phyloP scores from a whole-genome alignment of 2,888 invertebrate genomes.

The Callosobruchus maculatus region DNA sequence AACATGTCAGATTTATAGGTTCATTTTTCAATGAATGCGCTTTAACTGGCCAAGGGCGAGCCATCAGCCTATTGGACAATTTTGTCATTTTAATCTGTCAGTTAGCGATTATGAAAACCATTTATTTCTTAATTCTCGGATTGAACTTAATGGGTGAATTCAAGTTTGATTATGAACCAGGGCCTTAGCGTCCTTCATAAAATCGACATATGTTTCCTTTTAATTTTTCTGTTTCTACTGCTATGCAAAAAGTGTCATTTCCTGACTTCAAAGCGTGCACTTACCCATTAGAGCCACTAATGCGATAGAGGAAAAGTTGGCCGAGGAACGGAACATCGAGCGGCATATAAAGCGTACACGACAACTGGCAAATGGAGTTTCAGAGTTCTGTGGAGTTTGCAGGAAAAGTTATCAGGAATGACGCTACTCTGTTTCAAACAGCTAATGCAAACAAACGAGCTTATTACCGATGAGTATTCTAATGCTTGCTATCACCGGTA shows the following conservation, averaged over 20 bases:
- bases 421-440: background rate
- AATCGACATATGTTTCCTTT: too few relatives aligned
- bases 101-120: too few relatives aligned
- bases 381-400: background rate
- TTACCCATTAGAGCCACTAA: background rate
- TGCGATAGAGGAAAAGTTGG: background rate
- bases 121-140: too few relatives aligned
- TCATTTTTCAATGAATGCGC: too few relatives aligned
- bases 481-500: background rate
- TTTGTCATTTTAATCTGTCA: too few relatives aligned
- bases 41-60: too few relatives aligned
- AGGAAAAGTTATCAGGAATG: background rate
- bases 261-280: background rate
- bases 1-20: too few relatives aligned
- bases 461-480: background rate
- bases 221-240: too few relatives aligned
- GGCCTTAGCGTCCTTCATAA: too few relatives aligned
- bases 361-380: background rate
- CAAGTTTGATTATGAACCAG: too few relatives aligned
- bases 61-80: too few relatives aligned
- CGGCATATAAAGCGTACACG: background rate
- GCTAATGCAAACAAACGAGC: background rate
- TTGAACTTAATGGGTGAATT: too few relatives aligned
- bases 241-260: background rate
- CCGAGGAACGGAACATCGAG: background rate